Evolutionary conservation across 2,888 invertebrate species (phyloP), one percentile per base, ranked within the genome.

Genomic region (Mycalesis mineus): DNA sequence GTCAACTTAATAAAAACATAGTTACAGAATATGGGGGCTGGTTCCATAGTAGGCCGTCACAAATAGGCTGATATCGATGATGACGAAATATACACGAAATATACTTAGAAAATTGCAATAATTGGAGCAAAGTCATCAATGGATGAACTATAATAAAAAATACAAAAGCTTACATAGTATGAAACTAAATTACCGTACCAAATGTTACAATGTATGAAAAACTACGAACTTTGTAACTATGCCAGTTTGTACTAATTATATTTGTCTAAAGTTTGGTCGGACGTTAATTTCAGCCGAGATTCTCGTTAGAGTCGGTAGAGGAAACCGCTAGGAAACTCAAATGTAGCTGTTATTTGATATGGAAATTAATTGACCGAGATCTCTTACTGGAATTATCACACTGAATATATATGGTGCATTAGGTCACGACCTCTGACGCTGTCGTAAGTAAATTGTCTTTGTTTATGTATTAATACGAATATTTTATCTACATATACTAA

Each of bases 171-270:
- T 36, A 36, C 36, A 22, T 22, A 22, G 5, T 36, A 11, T 11
- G 11, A 11, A 36, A 4, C 1, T 7, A 7, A 29, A 2, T 31
- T 14, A 13, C 8, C 3, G 8, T 14, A 13, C 29, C 29, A 31
- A 45, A 45, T 45, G 45, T 45, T 45, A 45, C 45, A 13, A 31
- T 45, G 29, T 45, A 29, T 14, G 45, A 45, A 29, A 44, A 45
- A 45, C 29, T 14, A 14, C 29, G 7, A 45, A 31, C 14, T 45
- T 22, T 8, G 29, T 0, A 36, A 11, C 11, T 11, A 29, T 8
- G 8, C 29, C 13, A 45, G 29, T 45, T 29, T 28, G n/a, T 13
- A 14, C 45, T 29, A 45, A 45, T 45, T 29, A 45, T 8, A 13
- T 14, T 31, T 9, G 29, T 45, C 14, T 31, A 14, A 29, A 45